These are phyloP conservation scores for Lithobates sylvaticus DNA, from an alignment of 2,797 vertebrate genomes.

Conservation along the genomic window DNA sequence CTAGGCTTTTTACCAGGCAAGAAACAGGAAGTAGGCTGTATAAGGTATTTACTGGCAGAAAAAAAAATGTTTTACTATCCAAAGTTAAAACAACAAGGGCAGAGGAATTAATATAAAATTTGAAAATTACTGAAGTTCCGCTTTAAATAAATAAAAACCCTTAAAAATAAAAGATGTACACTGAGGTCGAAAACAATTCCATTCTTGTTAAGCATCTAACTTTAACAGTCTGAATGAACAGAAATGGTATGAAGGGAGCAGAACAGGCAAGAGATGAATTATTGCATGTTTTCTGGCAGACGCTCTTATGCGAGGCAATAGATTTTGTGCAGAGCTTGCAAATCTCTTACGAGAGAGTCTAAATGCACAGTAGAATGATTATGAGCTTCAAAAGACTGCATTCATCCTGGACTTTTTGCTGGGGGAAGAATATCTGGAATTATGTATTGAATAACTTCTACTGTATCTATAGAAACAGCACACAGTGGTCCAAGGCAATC, in stretches of 20 bases:
- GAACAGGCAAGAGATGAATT: slow-evolving; percentile 17
- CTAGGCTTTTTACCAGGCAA: no score
- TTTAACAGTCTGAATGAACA: not conserved
- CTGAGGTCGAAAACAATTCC: not conserved
- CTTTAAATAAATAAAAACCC: not conserved
- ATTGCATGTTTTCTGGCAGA: slow-evolving; percentile 22
- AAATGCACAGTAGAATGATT: not conserved
- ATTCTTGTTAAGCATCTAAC: not conserved
- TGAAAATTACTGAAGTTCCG: no score
- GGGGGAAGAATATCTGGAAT: not conserved
- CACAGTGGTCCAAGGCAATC: not conserved
- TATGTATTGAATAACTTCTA: not conserved
- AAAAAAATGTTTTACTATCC: no score
- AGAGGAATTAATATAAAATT: no score
- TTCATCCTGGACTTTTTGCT: not conserved
- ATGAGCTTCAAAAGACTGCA: not conserved
- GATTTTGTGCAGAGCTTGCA: not conserved
- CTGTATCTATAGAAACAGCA: not conserved
- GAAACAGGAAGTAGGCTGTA: no score
- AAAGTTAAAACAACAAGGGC: no score
- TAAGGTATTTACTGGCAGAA: no score
- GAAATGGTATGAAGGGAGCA: not conserved
- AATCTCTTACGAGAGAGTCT: slow-evolving; percentile 2
- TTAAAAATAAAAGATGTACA: not conserved
- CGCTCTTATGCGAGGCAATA: slow-evolving; percentile 10